Evolutionary conservation across 1,140 invertebrate genomes (phyloP).

Genomic region (Tenebrio molitor): DNA sequence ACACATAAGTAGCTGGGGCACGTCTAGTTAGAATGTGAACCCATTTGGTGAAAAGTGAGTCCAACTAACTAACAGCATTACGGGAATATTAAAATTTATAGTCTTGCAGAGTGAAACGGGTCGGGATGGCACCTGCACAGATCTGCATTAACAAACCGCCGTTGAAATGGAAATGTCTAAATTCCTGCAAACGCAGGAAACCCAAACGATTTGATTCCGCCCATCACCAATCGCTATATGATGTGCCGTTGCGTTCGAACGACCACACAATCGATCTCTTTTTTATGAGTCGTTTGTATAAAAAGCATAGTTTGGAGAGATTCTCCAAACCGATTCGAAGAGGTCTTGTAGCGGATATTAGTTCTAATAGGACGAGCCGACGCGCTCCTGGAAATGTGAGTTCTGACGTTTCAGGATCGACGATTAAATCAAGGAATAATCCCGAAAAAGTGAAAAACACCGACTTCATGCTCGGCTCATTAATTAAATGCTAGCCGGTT

Average conservation of each 20-base stretch:
- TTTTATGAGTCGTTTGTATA: constrained; percentile 21
- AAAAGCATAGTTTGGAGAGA: constrained; percentile 15
- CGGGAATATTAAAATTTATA: no score
- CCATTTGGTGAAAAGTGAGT: not conserved
- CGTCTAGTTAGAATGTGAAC: constrained; percentile 9
- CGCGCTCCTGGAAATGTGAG: no score
- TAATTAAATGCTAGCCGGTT: no score
- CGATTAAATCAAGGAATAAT: no score
- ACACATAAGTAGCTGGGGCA: not conserved
- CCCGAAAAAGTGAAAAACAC: no score
- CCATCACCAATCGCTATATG: constrained; percentile 1
- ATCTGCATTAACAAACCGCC: no score
- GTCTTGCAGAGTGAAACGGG: no score
- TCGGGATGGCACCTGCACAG: no score
- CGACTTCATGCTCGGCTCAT: no score
- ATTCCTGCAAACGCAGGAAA: no score
- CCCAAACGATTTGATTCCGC: not conserved
- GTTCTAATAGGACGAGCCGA: constrained; percentile 23
- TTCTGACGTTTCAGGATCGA: no score
- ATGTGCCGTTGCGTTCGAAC: constrained; percentile 11
- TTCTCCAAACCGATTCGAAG: constrained; percentile 3
- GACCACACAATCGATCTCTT: constrained; percentile 11
- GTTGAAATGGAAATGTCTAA: no score
- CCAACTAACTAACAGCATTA: not conserved
- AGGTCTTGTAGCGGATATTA: constrained; percentile 18